These are phyloP conservation scores for Proales similis DNA, from an alignment of 1,140 invertebrate genomes.

Conservation along the genomic window DNA sequence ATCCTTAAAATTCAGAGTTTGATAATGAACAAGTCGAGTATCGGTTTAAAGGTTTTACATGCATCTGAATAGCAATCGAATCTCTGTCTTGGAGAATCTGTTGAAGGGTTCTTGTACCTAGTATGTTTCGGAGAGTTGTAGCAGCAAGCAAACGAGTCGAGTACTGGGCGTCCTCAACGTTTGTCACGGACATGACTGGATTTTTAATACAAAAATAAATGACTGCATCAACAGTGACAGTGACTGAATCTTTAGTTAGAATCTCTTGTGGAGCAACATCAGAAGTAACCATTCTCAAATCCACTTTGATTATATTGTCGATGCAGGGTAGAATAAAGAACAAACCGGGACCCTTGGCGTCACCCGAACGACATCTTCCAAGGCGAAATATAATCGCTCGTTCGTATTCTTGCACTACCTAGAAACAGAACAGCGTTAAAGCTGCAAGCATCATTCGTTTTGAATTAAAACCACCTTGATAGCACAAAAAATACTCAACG, in stretches of 20 bases:
- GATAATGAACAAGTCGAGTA: not conserved
- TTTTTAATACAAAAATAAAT: conserved; percentile 37
- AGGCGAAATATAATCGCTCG: conserved; percentile 38
- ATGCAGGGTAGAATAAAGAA: conserved; percentile 39
- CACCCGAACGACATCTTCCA: not conserved
- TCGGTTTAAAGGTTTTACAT: conserved; percentile 9
- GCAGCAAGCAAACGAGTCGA: conserved; percentile 39
- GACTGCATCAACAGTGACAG: conserved; percentile 40
- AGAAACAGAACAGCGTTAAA: not conserved
- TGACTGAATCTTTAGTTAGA: conserved; percentile 40
- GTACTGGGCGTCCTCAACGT: conserved; percentile 39
- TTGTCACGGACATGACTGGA: conserved; percentile 38
- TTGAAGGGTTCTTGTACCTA: conserved; percentile 39
- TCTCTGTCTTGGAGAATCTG: conserved; percentile 38
- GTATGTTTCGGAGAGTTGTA: conserved; percentile 39
- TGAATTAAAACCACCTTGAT: not conserved
- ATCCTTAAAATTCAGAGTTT: conserved; percentile 7
- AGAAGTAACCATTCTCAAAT: conserved; percentile 38
- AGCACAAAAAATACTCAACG: conserved; percentile 9
- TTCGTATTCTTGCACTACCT: conserved; percentile 38
- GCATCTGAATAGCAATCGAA: conserved; percentile 34
- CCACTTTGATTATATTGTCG: conserved; percentile 35
- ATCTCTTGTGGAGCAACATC: conserved; percentile 41
- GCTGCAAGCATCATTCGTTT: not conserved
- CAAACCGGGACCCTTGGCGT: conserved; percentile 37